Evolutionary conservation across 1,140 invertebrate genomes (phyloP), one percentile per base, ranked within the genome.

Genomic region (Heliconius hermathena): DNA sequence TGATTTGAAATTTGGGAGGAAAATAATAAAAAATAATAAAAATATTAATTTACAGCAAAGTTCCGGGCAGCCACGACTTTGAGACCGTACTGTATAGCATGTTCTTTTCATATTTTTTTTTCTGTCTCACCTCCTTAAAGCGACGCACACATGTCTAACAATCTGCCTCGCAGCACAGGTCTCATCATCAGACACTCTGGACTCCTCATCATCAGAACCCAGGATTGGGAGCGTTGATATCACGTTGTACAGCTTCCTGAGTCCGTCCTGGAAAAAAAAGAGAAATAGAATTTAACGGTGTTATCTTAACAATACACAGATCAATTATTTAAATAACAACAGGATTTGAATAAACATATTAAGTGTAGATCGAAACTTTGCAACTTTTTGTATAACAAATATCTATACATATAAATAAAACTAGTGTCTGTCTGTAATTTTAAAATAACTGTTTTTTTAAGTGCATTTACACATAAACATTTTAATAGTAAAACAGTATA

Each of bases 161-260:
- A 98, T 98, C 95, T 99, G 99, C n/a, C 98, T 92, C n/a, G 98
- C 98, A 3, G 98, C 97, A 90, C 97, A 98, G 80, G 98, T 97
- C 90, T 98, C 97, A 90, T 99, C 98, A 85, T 99, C 98, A 79
- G 97, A 97, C n/a, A 98, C 92, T 2, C 94, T 89, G 1, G 96
- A 91, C 80, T 96, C 95, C 71, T 97, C 96, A 76, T 96, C 96
- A 82, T 97, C 97, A 20, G 96, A 95, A 81, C 96, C 96, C 74
- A 98, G 94, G 81, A 98, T 97, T 8, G 97, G 96, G 81, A 98
- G 95, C 4, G 98, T 98, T 57, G 98, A 98, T 87, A 99, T 97
- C 84, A 99, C 97, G 96, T 99, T 99, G 89, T 98, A 97, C 18
- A 99, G 95, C 93, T 98, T 98, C 16, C 99, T 93, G 3, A 99